A percentile compares a stretch with the other conserved stretches of the same genome.
phyloP scores from a whole-genome alignment of 1,140 invertebrate species.

The Drosophila truncata region DNA sequence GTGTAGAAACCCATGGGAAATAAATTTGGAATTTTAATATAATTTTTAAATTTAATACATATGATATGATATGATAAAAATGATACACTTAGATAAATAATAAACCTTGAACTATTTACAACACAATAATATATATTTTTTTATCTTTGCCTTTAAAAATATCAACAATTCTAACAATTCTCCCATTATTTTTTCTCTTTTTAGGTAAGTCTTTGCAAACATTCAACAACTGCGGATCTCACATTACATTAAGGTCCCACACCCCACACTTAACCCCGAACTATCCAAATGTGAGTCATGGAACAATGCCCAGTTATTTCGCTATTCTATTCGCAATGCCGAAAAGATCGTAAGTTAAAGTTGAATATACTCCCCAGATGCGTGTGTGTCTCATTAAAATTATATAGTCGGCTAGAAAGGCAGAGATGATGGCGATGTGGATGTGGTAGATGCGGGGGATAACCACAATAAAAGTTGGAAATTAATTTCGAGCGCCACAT shows the following conservation, averaged over 20 bases:
- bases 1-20: background rate
- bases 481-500: slow-evolving; percentile 76
- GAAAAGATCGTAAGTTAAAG: slow-evolving; percentile 69
- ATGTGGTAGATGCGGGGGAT: slow-evolving; percentile 35
- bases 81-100: no score
- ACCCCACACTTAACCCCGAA: slow-evolving; percentile 30
- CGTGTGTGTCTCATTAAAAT: slow-evolving; percentile 71
- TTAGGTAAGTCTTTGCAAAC: slow-evolving; percentile 59
- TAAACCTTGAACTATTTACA: no score
- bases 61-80: no score
- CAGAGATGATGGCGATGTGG: background rate
- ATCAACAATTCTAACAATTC: slow-evolving; percentile 8
- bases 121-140: no score
- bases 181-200: slow-evolving; percentile 38
- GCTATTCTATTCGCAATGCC: slow-evolving; percentile 19
- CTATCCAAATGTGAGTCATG: slow-evolving; percentile 53
- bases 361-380: slow-evolving; percentile 50
- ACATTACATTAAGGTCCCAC: slow-evolving; percentile 25
- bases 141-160: no score
- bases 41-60: background rate
- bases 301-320: slow-evolving; percentile 38
- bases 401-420: slow-evolving; percentile 41
- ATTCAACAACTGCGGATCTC: slow-evolving; percentile 15
- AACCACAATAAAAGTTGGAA: slow-evolving; percentile 74
- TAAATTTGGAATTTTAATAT: background rate